phyloP scores from a whole-genome alignment of 2,113 vertebrate genomes.

The Fregata magnificens region DNA sequence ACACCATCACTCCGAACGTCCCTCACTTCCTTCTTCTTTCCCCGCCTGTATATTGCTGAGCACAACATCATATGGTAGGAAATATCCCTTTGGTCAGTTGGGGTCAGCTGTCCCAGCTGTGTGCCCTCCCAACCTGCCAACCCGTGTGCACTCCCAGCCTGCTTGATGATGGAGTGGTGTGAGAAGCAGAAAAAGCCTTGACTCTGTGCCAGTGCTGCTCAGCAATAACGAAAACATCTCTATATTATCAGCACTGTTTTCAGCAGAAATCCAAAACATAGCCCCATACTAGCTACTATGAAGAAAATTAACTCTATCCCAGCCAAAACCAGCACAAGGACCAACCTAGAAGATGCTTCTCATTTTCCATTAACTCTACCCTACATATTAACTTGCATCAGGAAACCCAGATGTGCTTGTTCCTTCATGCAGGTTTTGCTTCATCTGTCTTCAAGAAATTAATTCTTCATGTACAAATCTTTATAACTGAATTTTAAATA shows the following conservation, averaged over 20 bases:
- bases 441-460: not conserved
- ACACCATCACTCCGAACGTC: fast-evolving
- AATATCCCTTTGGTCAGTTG: not conserved
- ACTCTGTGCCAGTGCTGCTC: not conserved
- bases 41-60: not conserved
- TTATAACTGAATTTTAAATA: not conserved
- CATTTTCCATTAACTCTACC: not conserved
- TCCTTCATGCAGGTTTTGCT: not conserved
- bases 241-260: not conserved
- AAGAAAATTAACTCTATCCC: not conserved
- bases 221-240: not conserved
- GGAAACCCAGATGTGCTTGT: not conserved
- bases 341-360: not conserved
- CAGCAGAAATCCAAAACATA: not conserved
- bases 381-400: not conserved
- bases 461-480: not conserved
- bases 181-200: not conserved
- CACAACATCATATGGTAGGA: no score
- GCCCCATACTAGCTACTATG: not conserved
- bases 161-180: fast-evolving
- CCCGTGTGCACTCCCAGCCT: not conserved
- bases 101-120: not conserved
- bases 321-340: not conserved
- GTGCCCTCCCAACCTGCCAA: not conserved
- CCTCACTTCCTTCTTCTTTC: not conserved